Evolutionary conservation across 2,888 invertebrate species (phyloP).

Genomic region (Allacma fusca): DNA sequence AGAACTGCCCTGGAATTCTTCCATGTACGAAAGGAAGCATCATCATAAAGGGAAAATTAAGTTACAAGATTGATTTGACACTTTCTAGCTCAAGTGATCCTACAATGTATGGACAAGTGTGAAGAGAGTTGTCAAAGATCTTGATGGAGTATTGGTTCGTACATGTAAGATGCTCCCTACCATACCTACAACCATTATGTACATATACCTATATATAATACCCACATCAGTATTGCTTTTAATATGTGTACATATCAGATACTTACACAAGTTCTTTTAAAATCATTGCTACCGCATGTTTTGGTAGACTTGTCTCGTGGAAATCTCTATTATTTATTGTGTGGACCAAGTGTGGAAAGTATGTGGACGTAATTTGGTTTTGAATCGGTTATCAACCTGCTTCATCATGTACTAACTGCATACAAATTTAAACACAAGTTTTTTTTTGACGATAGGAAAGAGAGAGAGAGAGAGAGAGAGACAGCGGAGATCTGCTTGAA

Average conservation of each 20-base stretch:
- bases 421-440: neutral
- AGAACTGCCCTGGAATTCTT: too few relatives aligned
- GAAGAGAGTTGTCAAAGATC: constrained; percentile 36
- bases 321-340: neutral
- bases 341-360: neutral
- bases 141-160: neutral
- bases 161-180: too few relatives aligned
- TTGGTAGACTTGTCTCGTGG: too few relatives aligned
- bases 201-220: too few relatives aligned
- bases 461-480: neutral
- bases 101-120: constrained; percentile 16
- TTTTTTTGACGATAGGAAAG: neutral
- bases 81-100: constrained; percentile 30
- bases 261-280: too few relatives aligned
- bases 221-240: too few relatives aligned
- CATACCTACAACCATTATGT: too few relatives aligned
- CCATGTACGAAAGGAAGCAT: too few relatives aligned
- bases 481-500: too few relatives aligned
- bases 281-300: too few relatives aligned
- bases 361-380: neutral
- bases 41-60: too few relatives aligned
- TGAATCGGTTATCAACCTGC: constrained; percentile 39
- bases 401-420: constrained; percentile 27
- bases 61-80: constrained; percentile 20
- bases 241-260: too few relatives aligned